Conservation (phyloP, 2,888 invertebrate genomes). For the Acronicta alni region DNA sequence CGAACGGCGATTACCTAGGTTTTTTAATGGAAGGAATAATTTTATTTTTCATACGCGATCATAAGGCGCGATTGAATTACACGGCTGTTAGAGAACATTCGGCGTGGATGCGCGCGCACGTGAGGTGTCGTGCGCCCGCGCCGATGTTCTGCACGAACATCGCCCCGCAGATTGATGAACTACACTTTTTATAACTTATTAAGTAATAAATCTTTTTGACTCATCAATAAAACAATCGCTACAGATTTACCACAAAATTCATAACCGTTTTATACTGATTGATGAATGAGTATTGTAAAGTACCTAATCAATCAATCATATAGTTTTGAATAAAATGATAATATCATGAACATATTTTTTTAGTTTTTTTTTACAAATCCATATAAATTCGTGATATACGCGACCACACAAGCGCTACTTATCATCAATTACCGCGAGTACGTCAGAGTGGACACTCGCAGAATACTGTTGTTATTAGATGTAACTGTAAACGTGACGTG, state of each 20-base stretch:
- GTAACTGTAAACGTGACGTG: conserved; percentile 75
- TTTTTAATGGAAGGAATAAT: conserved; percentile 58
- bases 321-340: conserved; percentile 8
- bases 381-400: conserved; percentile 31
- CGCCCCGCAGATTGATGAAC: conserved; percentile 61
- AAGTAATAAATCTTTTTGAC: conserved; percentile 40
- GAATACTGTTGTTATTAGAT: conserved; percentile 68
- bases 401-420: conserved; percentile 48
- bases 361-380: conserved; percentile 7
- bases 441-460: conserved; percentile 64
- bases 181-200: conserved; percentile 40
- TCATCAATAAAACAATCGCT: conserved; percentile 31
- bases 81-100: conserved; percentile 76
- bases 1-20: conserved; percentile 55
- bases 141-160: conserved; percentile 56
- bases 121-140: conserved; percentile 58
- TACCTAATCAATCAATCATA: conserved; percentile 36
- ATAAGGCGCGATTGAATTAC: conserved; percentile 73
- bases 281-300: conserved; percentile 29
- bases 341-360: conserved; percentile 16
- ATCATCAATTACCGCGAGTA: conserved; percentile 57
- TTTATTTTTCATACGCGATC: conserved; percentile 59
- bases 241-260: conserved; percentile 21
- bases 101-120: conserved; percentile 65
- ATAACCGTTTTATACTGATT: conserved; percentile 29